A percentile compares a stretch with the other conserved stretches of the same genome.
Evolutionary conservation across 1,140 invertebrate species (phyloP).

Genomic region (Habropoda laboriosa): DNA sequence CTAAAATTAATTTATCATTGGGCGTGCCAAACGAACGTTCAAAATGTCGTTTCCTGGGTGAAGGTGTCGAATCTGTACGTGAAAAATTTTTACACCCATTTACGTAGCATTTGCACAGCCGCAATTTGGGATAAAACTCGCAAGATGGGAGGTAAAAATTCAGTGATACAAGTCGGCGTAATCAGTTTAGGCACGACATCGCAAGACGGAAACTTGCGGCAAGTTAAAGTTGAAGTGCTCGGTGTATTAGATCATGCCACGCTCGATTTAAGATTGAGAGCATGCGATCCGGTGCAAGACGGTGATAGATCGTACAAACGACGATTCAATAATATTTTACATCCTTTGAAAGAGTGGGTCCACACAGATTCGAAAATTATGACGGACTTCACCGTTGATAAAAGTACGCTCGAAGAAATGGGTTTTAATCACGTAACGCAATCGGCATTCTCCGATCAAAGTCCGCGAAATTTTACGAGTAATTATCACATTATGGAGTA

Average conservation of each 20-base stretch:
- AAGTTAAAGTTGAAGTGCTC: conserved; percentile 94
- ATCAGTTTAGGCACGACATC: conserved; percentile 94
- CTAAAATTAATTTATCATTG: conserved; percentile 94
- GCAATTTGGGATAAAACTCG: conserved; percentile 89
- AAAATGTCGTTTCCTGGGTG: conserved; percentile 93
- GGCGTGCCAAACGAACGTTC: conserved; percentile 93
- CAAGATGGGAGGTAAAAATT: conserved; percentile 85
- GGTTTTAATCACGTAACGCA: conserved; percentile 90
- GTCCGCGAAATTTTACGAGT: conserved; percentile 83
- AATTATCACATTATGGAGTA: conserved; percentile 94
- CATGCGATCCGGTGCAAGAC: conserved; percentile 90
- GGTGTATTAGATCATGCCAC: conserved; percentile 91
- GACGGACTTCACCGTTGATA: conserved; percentile 92
- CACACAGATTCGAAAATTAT: conserved; percentile 89
- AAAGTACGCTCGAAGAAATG: conserved; percentile 87
- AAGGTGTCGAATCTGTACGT: conserved; percentile 90
- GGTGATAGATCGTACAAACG: conserved; percentile 89
- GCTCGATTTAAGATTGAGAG: conserved; percentile 87
- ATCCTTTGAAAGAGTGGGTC: conserved; percentile 90
- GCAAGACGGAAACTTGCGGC: conserved; percentile 90
- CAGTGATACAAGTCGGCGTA: conserved; percentile 87
- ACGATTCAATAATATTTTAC: conserved; percentile 87
- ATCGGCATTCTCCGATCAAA: conserved; percentile 83
- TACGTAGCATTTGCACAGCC: conserved; percentile 89
- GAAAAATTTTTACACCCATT: conserved; percentile 89